phyloP scores from a whole-genome alignment of 2,113 vertebrate genomes.

The Conger conger region DNA sequence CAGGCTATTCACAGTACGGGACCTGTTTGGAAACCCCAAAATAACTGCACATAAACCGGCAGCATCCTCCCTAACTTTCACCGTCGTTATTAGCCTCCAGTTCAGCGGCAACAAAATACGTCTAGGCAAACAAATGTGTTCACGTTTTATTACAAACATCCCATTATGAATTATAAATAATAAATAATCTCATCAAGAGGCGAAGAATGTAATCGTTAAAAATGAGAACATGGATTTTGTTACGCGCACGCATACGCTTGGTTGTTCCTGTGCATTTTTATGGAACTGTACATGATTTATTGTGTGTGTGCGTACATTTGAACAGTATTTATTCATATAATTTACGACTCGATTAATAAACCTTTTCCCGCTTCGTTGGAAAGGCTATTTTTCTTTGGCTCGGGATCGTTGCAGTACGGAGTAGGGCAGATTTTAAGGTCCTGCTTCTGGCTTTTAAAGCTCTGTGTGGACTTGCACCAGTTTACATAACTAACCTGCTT shows the following conservation, averaged over 20 bases:
- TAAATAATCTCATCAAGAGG: not conserved
- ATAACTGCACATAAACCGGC: not conserved
- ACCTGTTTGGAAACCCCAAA: not conserved
- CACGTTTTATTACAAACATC: not conserved
- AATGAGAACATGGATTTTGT: not conserved
- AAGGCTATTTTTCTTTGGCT: not conserved
- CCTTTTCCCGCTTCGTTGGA: not conserved
- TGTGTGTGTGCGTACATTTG: not conserved
- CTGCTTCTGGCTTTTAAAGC: too few species aligned
- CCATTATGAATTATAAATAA: not conserved
- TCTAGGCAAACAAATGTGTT: not conserved
- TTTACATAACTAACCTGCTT: too few species aligned
- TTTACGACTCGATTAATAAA: not conserved
- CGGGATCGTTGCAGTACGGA: too few species aligned
- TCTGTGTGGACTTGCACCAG: too few species aligned
- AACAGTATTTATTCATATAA: not conserved
- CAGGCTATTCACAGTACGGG: not conserved
- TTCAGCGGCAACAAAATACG: not conserved
- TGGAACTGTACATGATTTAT: not conserved
- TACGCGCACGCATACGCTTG: not conserved
- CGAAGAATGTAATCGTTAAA: not conserved
- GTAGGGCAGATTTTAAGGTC: too few species aligned
- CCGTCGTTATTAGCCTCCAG: not conserved
- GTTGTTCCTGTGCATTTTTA: not conserved
- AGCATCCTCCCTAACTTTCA: not conserved